Conservation (phyloP, 2,888 invertebrate genomes). For the Hypsopygia costalis region DNA sequence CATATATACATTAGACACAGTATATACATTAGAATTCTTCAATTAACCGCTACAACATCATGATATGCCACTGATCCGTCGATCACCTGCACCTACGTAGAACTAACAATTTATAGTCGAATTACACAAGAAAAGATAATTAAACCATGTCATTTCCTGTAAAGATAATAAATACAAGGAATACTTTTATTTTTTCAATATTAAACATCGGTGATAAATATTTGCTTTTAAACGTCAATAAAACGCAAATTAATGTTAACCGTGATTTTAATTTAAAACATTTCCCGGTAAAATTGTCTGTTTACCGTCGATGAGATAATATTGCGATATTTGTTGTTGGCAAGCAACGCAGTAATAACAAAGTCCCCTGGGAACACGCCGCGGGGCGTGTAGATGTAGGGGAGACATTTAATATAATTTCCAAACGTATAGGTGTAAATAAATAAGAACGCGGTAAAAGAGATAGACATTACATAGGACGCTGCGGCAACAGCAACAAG, state of each 20-base stretch:
- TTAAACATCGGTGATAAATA: no score
- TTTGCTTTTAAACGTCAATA: no score
- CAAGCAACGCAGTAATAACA: slow-evolving; percentile 8
- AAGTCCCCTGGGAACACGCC: slow-evolving; percentile 5
- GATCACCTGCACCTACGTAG: no score
- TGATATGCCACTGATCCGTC: no score
- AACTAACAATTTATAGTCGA: no score
- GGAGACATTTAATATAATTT: slow-evolving; percentile 8
- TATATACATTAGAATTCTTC: no score
- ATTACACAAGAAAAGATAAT: no score
- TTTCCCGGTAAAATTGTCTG: slow-evolving; percentile 1
- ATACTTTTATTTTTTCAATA: no score
- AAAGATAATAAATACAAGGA: no score
- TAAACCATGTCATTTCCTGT: no score
- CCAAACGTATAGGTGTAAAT: slow-evolving; percentile 7
- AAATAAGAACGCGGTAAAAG: slow-evolving; percentile 1
- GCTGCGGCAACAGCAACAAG: background rate
- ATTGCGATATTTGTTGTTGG: slow-evolving; percentile 10
- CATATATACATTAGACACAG: no score
- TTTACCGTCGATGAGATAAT: slow-evolving; percentile 9
- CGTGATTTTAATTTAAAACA: slow-evolving; percentile 4
- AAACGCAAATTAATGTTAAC: background rate
- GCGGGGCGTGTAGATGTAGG: slow-evolving; percentile 1
- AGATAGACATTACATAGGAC: background rate
- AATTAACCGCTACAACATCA: no score